phyloP scores from a whole-genome alignment of 2,888 invertebrate species.

The Tetragonula carbonaria region DNA sequence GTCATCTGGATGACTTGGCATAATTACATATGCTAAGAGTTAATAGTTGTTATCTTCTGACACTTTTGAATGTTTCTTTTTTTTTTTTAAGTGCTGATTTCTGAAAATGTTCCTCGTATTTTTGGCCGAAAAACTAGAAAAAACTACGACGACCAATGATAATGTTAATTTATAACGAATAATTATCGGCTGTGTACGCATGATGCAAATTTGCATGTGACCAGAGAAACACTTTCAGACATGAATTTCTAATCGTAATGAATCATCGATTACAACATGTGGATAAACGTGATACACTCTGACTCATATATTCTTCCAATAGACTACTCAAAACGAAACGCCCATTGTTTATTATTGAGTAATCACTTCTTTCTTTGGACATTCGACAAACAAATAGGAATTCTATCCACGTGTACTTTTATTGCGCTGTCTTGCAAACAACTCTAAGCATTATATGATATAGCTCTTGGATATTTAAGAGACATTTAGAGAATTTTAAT shows the following conservation, averaged over 20 bases:
- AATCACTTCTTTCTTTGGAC: not conserved
- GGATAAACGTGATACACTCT: not conserved
- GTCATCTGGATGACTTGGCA: too few relatives aligned
- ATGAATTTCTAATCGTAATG: not conserved
- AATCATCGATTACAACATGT: not conserved
- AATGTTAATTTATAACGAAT: not conserved
- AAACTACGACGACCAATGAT: not conserved
- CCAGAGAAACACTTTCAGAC: not conserved
- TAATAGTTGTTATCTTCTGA: too few relatives aligned
- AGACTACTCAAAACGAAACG: not conserved
- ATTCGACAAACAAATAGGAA: not conserved
- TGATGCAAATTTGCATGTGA: not conserved
- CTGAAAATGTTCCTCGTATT: too few relatives aligned
- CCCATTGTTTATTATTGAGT: not conserved
- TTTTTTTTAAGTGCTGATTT: not conserved
- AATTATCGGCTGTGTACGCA: not conserved
- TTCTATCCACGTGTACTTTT: not conserved
- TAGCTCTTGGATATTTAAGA: too few relatives aligned
- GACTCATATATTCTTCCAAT: constrained; percentile 7
- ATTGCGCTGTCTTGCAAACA: not conserved
- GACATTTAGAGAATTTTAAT: too few relatives aligned
- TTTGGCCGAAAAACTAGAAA: not conserved
- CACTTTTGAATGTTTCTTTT: not conserved
- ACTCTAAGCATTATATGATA: too few relatives aligned
- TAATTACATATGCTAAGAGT: too few relatives aligned